Percentiles rank a stretch among this genome's conserved stretches.
phyloP scores from a whole-genome alignment of 1,140 invertebrate species.

The Drosophila rhopaloa region DNA sequence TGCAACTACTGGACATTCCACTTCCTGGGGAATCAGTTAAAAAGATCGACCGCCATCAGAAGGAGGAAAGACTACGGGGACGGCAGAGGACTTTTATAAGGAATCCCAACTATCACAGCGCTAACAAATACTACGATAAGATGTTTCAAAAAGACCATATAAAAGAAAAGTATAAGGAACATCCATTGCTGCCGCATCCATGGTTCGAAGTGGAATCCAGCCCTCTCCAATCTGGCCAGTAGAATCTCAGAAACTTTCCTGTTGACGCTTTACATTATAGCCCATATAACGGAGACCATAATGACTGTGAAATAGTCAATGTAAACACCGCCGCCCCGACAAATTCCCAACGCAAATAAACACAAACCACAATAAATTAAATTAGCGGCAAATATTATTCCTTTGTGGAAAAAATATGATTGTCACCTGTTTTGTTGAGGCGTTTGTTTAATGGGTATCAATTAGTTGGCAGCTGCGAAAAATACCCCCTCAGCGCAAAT shows the following conservation, averaged over 20 bases:
- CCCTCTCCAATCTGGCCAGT: neutral
- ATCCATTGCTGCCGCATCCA: neutral
- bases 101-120: slow-evolving; percentile 43
- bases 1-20: too few relatives aligned
- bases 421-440: slow-evolving; percentile 63
- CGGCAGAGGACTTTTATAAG: slow-evolving; percentile 18
- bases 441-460: slow-evolving; percentile 48
- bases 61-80: neutral
- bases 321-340: slow-evolving; percentile 19
- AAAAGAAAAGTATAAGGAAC: too few relatives aligned
- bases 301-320: slow-evolving; percentile 55
- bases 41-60: too few relatives aligned
- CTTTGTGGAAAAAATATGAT: slow-evolving; percentile 43
- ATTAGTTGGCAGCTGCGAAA: slow-evolving; percentile 59
- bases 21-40: too few relatives aligned
- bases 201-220: neutral
- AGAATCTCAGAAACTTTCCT: neutral
- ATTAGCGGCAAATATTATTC: slow-evolving; percentile 60
- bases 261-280: slow-evolving; percentile 28
- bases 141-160: neutral
- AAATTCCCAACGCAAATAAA: slow-evolving; percentile 64
- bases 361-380: slow-evolving; percentile 63
- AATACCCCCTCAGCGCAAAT: slow-evolving; percentile 3
- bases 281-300: slow-evolving; percentile 32
- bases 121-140: neutral